Evolutionary conservation across 2,888 invertebrate species (phyloP).

Genomic region (Venusia cambrica): DNA sequence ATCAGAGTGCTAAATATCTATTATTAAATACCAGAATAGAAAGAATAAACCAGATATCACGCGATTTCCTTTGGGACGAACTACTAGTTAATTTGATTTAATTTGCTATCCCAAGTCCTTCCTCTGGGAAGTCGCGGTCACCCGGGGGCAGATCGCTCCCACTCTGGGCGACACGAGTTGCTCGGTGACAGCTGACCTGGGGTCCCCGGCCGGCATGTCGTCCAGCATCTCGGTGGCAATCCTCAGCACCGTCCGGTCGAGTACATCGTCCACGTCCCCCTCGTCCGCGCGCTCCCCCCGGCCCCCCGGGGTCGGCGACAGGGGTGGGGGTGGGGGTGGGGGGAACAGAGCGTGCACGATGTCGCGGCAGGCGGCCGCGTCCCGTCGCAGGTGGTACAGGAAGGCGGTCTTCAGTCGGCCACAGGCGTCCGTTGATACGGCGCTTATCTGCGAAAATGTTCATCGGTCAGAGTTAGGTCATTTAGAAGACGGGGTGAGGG

Average conservation of each 20-base stretch:
- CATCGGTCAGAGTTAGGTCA: no score
- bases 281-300: slow-evolving; percentile 29
- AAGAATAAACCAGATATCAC: no score
- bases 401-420: slow-evolving; percentile 87
- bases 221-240: slow-evolving; percentile 90
- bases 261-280: slow-evolving; percentile 49
- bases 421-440: slow-evolving; percentile 56
- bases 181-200: no score
- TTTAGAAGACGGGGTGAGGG: no score
- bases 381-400: slow-evolving; percentile 85
- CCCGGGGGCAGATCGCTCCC: no score
- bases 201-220: slow-evolving; percentile 94
- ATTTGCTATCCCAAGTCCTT: no score
- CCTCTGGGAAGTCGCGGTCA: no score
- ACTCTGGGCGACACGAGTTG: no score
- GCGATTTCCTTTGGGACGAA: no score
- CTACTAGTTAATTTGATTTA: no score
- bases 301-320: slow-evolving; percentile 20
- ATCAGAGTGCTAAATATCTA: no score
- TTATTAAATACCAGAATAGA: no score
- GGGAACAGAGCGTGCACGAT: slow-evolving; percentile 53
- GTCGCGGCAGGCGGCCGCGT: slow-evolving; percentile 40
- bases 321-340: slow-evolving; percentile 26
- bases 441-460: slow-evolving; percentile 45
- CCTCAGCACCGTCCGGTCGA: slow-evolving; percentile 57